A percentile compares a stretch with the other conserved stretches of the same genome.
Conservation (phyloP, 2,888 invertebrate genomes). For the Lepidocyrtoides sp. region DNA sequence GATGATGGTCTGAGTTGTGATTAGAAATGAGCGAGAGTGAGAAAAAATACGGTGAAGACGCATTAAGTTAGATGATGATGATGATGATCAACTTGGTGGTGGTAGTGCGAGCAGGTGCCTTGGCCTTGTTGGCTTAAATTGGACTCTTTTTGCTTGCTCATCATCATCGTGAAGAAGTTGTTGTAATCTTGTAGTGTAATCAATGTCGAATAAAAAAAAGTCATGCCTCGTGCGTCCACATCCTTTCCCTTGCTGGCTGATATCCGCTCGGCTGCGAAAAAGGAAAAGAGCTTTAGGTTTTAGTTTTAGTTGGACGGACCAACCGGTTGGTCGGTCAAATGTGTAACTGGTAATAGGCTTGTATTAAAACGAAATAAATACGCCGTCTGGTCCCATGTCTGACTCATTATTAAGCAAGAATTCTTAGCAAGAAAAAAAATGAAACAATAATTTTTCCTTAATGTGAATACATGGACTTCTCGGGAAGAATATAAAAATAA, state of each 20-base stretch:
- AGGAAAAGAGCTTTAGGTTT: no score
- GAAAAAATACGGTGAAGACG: background rate
- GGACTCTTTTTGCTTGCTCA: conserved; percentile 56
- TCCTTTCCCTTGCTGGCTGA: conserved; percentile 46
- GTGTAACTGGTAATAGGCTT: background rate
- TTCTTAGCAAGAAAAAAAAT: background rate
- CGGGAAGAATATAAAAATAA: conserved; percentile 1
- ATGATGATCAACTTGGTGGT: background rate
- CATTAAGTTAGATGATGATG: background rate
- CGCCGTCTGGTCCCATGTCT: background rate
- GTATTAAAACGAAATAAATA: background rate
- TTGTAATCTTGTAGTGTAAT: conserved; percentile 57
- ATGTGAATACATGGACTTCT: background rate
- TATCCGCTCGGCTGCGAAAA: conserved; percentile 46
- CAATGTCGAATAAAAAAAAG: conserved; percentile 45
- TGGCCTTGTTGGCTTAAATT: conserved; percentile 57
- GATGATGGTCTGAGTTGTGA: conserved; percentile 44
- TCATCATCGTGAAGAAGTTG: conserved; percentile 50
- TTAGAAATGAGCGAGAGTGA: conserved; percentile 9
- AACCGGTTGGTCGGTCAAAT: no score
- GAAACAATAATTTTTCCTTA: conserved; percentile 30
- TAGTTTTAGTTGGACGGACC: no score
- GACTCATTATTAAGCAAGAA: background rate
- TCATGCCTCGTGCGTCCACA: conserved; percentile 69
- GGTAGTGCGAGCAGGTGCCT: conserved; percentile 58